Conservation (phyloP, 2,797 vertebrate species). For the Odontamblyopus rebecca region DNA sequence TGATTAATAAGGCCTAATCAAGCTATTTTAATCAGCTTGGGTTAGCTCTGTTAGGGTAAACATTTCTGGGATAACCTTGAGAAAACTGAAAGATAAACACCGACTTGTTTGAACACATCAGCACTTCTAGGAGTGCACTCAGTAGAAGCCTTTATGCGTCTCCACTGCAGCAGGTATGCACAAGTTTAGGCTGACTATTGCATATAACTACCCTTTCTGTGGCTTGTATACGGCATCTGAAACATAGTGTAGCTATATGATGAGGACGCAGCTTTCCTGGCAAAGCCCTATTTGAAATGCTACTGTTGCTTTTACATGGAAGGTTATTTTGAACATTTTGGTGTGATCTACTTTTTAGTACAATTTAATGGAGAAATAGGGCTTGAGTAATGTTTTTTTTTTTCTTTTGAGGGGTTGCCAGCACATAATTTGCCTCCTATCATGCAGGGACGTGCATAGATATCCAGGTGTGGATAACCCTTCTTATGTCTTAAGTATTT, state of each 20-base stretch:
- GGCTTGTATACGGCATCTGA: background rate
- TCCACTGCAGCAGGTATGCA: constrained; percentile 33
- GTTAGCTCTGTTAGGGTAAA: constrained; percentile 20
- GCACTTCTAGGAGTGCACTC: constrained; percentile 39
- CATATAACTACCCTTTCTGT: constrained; percentile 43
- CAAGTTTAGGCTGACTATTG: constrained; percentile 24
- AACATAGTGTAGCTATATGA: background rate
- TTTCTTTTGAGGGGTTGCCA: background rate
- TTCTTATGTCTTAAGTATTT: background rate
- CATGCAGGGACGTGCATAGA: background rate
- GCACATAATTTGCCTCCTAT: background rate
- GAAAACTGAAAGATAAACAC: constrained; percentile 38
- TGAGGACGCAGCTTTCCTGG: constrained; percentile 4
- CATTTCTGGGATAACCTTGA: constrained; percentile 20
- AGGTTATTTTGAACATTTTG: background rate
- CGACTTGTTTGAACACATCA: constrained; percentile 14
- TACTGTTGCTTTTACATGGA: background rate
- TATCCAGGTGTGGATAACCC: background rate
- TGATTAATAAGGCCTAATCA: constrained; percentile 52
- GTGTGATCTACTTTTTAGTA: background rate
- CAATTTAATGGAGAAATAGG: background rate
- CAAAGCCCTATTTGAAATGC: background rate
- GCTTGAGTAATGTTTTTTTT: constrained; percentile 3
- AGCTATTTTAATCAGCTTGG: constrained; percentile 29
- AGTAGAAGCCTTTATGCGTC: constrained; percentile 57